Conservation (phyloP, 2,888 invertebrate species). For the Caenorhabditis sp. region DNA sequence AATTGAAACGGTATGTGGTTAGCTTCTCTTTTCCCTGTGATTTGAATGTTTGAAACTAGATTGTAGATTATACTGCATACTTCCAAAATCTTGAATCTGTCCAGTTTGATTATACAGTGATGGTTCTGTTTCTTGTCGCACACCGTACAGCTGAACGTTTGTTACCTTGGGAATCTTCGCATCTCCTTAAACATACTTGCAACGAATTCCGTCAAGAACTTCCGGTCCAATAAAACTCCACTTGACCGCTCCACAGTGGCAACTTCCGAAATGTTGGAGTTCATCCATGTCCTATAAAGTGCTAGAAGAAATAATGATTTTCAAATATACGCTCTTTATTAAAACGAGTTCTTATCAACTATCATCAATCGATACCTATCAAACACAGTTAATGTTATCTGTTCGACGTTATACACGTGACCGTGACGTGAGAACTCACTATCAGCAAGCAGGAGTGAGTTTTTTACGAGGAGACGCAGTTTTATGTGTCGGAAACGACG, state of each 20-base stretch:
- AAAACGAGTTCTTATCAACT: too few species aligned
- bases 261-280: constrained; percentile 65
- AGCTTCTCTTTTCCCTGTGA: constrained; percentile 65
- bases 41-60: background rate
- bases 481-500: constrained; percentile 16
- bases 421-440: too few species aligned
- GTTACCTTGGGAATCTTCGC: background rate
- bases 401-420: too few species aligned
- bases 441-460: constrained; percentile 19
- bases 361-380: constrained; percentile 25
- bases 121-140: constrained; percentile 82
- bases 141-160: constrained; percentile 80
- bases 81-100: constrained; percentile 79
- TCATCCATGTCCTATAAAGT: constrained; percentile 4
- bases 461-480: constrained; percentile 21
- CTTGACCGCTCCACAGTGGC: constrained; percentile 70
- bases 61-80: constrained; percentile 19
- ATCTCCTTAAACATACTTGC: constrained; percentile 64
- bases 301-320: too few species aligned
- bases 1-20: constrained; percentile 69
- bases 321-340: too few species aligned
- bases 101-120: constrained; percentile 81
- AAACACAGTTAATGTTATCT: constrained; percentile 30
- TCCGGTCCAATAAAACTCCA: constrained; percentile 65
- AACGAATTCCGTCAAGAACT: constrained; percentile 62